These are phyloP conservation scores for Rhizoglyphus robini DNA, from an alignment of 1,140 invertebrate genomes.

Conservation along the genomic window DNA sequence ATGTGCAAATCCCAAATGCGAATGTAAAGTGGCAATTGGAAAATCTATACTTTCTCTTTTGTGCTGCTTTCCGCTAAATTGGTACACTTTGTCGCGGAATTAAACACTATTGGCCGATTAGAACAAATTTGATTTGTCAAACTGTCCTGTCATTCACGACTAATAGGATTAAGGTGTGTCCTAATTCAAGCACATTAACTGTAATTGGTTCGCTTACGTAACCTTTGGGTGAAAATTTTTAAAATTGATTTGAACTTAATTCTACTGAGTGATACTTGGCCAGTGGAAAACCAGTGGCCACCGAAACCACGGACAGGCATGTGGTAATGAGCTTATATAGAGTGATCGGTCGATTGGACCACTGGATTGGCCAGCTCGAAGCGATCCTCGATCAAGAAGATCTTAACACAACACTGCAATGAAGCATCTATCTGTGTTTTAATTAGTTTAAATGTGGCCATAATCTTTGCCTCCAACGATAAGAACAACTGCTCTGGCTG, in stretches of 20 bases:
- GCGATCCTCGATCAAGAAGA: too few species aligned
- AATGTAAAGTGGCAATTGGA: background rate
- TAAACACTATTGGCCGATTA: background rate
- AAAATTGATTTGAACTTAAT: slow-evolving; percentile 1
- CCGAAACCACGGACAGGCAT: too few species aligned
- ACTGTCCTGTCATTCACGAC: background rate
- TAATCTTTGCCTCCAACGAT: background rate
- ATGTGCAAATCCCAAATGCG: background rate
- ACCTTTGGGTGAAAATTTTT: background rate
- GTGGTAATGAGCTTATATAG: too few species aligned
- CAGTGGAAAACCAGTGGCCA: too few species aligned
- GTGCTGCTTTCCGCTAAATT: background rate
- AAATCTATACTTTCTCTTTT: background rate
- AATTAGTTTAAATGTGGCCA: slow-evolving; percentile 13
- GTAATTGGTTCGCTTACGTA: background rate
- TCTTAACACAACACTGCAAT: too few species aligned
- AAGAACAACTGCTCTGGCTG: background rate
- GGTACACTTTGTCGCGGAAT: background rate
- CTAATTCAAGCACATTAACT: slow-evolving; percentile 3
- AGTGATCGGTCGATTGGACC: too few species aligned
- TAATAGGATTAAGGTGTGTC: slow-evolving; percentile 9
- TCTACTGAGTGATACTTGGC: too few species aligned
- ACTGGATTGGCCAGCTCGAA: too few species aligned
- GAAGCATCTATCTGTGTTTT: too few species aligned
- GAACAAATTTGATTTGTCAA: background rate